Conservation (phyloP, 2,888 invertebrate genomes). For the Lumbricus terrestris region DNA sequence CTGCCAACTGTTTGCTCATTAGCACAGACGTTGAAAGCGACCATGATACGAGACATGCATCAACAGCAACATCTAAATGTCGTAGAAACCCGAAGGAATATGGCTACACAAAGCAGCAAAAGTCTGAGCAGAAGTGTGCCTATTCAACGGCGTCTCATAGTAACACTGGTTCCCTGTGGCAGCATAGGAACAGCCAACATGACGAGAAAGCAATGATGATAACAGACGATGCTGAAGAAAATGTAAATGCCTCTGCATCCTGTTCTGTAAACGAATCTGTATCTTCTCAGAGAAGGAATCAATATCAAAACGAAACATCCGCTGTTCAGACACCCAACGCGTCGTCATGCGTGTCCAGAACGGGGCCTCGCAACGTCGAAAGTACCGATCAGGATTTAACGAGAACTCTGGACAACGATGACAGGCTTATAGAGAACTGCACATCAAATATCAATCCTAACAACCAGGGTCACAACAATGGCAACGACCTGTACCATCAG, state of each 20-base stretch:
- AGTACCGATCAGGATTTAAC: not conserved
- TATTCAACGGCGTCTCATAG: not conserved
- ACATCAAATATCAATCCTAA: not conserved
- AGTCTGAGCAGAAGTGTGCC: not conserved
- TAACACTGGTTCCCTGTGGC: not conserved
- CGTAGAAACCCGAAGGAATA: not conserved
- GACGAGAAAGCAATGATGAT: not conserved
- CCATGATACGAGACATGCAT: not conserved
- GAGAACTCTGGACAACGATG: not conserved
- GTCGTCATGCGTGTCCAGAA: too few species aligned
- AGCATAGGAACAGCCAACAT: not conserved
- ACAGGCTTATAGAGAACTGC: not conserved
- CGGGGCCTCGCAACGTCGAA: too few species aligned
- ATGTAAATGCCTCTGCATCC: not conserved
- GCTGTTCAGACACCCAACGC: not conserved
- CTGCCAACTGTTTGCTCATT: not conserved
- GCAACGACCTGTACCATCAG: not conserved
- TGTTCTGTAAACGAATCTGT: not conserved
- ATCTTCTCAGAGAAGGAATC: not conserved
- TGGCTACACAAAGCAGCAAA: not conserved
- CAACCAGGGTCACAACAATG: not conserved
- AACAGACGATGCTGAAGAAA: not conserved
- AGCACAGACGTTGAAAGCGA: not conserved
- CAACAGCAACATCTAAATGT: not conserved
- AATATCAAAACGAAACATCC: not conserved